Evolutionary conservation across 2,113 vertebrate genomes (phyloP).

Genomic region (Polyodon spathula): DNA sequence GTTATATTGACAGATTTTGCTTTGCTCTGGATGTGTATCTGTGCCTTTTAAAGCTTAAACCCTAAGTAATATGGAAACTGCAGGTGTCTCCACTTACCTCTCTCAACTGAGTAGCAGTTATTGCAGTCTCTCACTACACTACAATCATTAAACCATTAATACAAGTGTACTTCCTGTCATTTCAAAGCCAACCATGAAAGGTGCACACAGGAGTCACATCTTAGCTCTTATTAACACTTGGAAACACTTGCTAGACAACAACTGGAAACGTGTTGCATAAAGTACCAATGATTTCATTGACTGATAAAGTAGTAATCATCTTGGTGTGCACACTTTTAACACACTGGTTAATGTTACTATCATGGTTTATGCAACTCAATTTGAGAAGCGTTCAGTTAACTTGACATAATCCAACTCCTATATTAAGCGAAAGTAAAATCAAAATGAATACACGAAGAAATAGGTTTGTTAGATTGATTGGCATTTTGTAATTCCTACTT

Average conservation of each 20-base stretch:
- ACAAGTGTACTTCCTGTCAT: conserved; percentile 22
- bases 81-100: conserved; percentile 22
- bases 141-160: conserved; percentile 24
- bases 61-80: conserved; percentile 20
- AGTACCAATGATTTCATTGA: too few species aligned
- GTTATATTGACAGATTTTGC: background rate
- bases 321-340: too few species aligned
- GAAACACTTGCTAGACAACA: background rate
- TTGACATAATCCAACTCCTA: too few species aligned
- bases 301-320: too few species aligned
- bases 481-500: too few species aligned
- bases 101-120: conserved; percentile 18
- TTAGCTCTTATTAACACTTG: background rate
- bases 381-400: too few species aligned
- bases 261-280: background rate
- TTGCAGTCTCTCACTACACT: conserved; percentile 15
- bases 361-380: too few species aligned
- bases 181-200: conserved; percentile 21
- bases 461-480: too few species aligned
- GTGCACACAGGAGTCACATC: background rate
- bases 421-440: too few species aligned
- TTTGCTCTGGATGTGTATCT: conserved; percentile 1
- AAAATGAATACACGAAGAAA: too few species aligned
- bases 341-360: too few species aligned
- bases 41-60: conserved; percentile 14